Evolutionary conservation across 2,797 vertebrate species (phyloP).

Genomic region (Numenius phaeopus): DNA sequence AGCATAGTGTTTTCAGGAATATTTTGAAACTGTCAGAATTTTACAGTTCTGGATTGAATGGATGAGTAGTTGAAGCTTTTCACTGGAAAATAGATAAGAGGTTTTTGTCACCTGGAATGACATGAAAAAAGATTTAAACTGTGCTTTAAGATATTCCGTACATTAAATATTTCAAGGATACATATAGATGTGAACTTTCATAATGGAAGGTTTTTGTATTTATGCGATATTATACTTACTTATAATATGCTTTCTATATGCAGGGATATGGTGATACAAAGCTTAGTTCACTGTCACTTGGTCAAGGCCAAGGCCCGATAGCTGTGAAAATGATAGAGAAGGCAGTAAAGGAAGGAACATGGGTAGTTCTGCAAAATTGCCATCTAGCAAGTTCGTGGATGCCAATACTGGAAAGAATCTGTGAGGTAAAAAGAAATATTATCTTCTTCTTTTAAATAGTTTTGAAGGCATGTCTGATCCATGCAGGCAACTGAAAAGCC

Average conservation of each 20-base stretch:
- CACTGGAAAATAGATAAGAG: not conserved
- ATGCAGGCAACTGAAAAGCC: not conserved
- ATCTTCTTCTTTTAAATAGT: not conserved
- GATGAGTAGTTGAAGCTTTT: not conserved
- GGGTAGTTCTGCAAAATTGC: constrained; percentile 94
- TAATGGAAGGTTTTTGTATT: not conserved
- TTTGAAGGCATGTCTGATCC: not conserved
- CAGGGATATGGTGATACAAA: constrained; percentile 88
- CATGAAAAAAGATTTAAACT: not conserved
- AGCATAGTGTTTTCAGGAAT: not conserved
- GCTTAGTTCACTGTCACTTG: constrained; percentile 89
- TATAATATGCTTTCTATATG: not conserved
- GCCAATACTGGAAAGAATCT: constrained; percentile 89
- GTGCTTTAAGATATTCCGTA: not conserved
- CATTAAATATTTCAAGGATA: not conserved
- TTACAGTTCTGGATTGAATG: not conserved
- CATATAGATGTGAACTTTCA: not conserved
- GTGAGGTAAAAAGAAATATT: constrained; percentile 83
- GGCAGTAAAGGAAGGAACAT: constrained; percentile 87
- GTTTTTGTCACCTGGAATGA: not conserved
- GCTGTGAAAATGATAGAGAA: constrained; percentile 89
- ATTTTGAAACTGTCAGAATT: not conserved
- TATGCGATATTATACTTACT: not conserved
- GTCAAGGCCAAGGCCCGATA: constrained; percentile 93
- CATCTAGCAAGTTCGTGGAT: constrained; percentile 95